Percentiles rank a stretch among this genome's conserved stretches.
These are phyloP conservation scores for Orbicella faveolata DNA, from an alignment of 64 coral and sea anemone genomes.

Conservation along the genomic window DNA sequence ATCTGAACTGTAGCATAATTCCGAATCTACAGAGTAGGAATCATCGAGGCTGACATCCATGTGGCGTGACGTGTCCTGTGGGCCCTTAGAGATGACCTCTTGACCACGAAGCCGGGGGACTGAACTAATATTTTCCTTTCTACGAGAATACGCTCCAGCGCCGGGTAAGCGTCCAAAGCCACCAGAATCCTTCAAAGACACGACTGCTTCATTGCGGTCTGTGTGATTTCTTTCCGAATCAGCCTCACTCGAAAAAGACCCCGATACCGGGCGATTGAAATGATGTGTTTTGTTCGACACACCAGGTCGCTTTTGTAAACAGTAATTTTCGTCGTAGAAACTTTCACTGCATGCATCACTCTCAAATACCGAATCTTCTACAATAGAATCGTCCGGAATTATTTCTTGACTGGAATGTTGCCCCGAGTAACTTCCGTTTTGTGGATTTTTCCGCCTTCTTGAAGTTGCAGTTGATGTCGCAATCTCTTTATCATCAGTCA, in stretches of 20 bases:
- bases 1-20: not conserved
- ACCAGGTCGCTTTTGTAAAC: constrained; percentile 10
- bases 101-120: not conserved
- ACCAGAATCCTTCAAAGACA: not conserved
- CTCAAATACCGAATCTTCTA: constrained; percentile 19
- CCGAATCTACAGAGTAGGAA: constrained; percentile 5
- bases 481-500: constrained; percentile 11
- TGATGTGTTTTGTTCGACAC: not conserved
- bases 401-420: not conserved
- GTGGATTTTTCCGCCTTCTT: not conserved
- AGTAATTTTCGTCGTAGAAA: not conserved
- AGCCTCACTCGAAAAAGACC: constrained; percentile 6
- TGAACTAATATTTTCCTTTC: not conserved
- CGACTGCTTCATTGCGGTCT: not conserved
- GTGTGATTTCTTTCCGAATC: not conserved
- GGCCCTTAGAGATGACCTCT: not conserved
- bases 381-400: not conserved
- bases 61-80: constrained; percentile 1
- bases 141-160: not conserved
- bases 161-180: not conserved
- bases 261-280: not conserved
- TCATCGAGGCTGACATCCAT: not conserved
- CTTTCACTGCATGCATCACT: not conserved
- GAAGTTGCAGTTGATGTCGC: not conserved
- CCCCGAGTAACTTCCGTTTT: not conserved